Conservation (phyloP, 2,888 invertebrate species). For the Lissonota sp. region DNA sequence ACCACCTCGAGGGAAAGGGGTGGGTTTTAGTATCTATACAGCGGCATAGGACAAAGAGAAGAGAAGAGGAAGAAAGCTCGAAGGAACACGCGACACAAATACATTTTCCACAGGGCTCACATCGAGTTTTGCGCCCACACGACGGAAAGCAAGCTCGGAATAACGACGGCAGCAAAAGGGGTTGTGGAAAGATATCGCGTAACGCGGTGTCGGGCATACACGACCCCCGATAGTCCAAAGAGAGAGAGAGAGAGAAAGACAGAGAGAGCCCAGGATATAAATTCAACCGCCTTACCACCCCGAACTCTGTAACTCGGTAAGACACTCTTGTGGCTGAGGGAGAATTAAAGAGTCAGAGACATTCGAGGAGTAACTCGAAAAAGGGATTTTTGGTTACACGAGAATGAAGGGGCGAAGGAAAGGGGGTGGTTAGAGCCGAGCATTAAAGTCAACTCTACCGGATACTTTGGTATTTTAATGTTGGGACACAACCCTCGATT, state of each 20-base stretch:
- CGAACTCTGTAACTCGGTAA: slow-evolving; percentile 70
- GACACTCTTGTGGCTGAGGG: slow-evolving; percentile 65
- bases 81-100: slow-evolving; percentile 58
- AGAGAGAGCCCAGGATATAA: slow-evolving; percentile 72
- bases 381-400: slow-evolving; percentile 23
- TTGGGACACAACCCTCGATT: slow-evolving; percentile 68
- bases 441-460: slow-evolving; percentile 71
- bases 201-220: slow-evolving; percentile 35
- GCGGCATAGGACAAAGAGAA: slow-evolving; percentile 42
- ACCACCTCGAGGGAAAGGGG: slow-evolving; percentile 62
- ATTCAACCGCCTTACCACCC: slow-evolving; percentile 65
- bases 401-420: slow-evolving; percentile 28
- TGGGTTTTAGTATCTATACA: too few relatives aligned
- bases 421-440: slow-evolving; percentile 62
- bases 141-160: slow-evolving; percentile 62
- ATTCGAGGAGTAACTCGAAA: slow-evolving; percentile 39
- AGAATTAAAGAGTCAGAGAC: slow-evolving; percentile 27
- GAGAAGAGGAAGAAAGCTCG: slow-evolving; percentile 47
- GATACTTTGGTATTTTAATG: slow-evolving; percentile 82
- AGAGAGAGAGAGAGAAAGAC: neutral
- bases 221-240: slow-evolving; percentile 63
- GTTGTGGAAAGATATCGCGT: slow-evolving; percentile 58
- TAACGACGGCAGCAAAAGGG: slow-evolving; percentile 68
- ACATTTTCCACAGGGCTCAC: neutral
- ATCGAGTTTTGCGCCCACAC: slow-evolving; percentile 33